A percentile compares a stretch with the other conserved stretches of the same genome.
Evolutionary conservation across 2,113 vertebrate species (phyloP).

Genomic region (Podilymbus podiceps): DNA sequence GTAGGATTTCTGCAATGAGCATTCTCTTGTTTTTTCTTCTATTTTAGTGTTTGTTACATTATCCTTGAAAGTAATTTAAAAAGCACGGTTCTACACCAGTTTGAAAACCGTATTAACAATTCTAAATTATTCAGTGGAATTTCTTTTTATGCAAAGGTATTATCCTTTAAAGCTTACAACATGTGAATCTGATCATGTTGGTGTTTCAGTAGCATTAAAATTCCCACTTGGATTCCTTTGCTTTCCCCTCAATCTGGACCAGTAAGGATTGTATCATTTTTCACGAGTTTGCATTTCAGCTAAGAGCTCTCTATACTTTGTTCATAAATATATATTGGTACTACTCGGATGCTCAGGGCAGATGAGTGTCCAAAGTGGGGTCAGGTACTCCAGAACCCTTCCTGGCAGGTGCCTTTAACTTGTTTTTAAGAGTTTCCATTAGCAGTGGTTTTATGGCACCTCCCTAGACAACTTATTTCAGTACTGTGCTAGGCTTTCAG

Average conservation of each 20-base stretch:
- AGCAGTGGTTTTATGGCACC: accelerated
- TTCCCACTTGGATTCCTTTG: background rate
- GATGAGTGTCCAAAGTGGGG: background rate
- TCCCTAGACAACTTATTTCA: background rate
- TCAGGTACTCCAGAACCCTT: background rate
- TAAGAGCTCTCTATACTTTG: background rate
- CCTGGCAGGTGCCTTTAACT: background rate
- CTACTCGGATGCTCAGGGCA: background rate
- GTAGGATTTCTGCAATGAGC: background rate
- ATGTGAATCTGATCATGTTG: background rate
- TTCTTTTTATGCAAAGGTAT: background rate
- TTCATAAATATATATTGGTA: background rate
- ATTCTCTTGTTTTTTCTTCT: background rate
- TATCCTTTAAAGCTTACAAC: background rate
- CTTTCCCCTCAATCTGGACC: accelerated
- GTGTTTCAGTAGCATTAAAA: background rate
- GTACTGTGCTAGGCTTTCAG: background rate
- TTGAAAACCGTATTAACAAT: background rate
- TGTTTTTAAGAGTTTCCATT: background rate
- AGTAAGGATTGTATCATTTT: background rate
- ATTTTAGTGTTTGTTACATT: background rate
- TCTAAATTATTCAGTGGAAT: background rate
- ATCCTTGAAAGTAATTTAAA: background rate
- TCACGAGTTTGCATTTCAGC: background rate
- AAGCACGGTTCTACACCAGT: background rate